Evolutionary conservation across 2,797 vertebrate species (phyloP).

Genomic region (Bothrops alternatus): DNA sequence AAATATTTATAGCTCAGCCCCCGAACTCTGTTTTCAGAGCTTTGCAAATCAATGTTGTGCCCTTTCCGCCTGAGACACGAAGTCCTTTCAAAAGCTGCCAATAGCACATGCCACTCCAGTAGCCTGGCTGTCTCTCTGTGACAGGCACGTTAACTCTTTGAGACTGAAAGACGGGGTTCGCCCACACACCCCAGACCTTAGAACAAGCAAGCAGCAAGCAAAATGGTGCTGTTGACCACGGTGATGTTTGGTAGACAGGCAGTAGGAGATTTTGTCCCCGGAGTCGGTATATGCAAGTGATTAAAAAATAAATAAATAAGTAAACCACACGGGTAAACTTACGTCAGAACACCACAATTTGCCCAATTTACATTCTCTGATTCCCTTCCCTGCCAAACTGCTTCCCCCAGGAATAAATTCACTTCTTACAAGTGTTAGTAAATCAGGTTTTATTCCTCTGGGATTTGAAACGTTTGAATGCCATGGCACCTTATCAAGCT

Average conservation of each 20-base stretch:
- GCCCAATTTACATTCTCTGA: constrained; percentile 48
- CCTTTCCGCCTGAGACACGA: constrained; percentile 23
- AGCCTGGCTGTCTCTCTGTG: constrained; percentile 2
- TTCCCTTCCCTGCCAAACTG: background rate
- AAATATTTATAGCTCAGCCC: background rate
- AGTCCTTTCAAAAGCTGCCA: constrained; percentile 23
- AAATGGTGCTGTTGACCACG: background rate
- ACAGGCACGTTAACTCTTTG: background rate
- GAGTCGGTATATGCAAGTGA: background rate
- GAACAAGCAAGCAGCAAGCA: background rate
- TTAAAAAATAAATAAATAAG: background rate
- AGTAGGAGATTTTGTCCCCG: constrained; percentile 20
- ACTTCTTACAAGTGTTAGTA: constrained; percentile 65
- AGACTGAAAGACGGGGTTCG: background rate
- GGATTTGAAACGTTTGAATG: constrained; percentile 53
- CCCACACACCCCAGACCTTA: background rate
- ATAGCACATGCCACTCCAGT: constrained; percentile 29
- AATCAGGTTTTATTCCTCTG: constrained; percentile 65
- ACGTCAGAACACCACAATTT: constrained; percentile 46
- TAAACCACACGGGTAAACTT: background rate
- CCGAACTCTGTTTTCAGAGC: background rate
- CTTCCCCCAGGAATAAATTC: constrained; percentile 60
- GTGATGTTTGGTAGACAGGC: constrained; percentile 18
- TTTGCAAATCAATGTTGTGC: constrained; percentile 11
- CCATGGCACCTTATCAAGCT: constrained; percentile 49